Percentiles rank a stretch among this genome's conserved stretches.
Evolutionary conservation across 92 coral and sea anemone species (phyloP).

Genomic region (Porites rus): DNA sequence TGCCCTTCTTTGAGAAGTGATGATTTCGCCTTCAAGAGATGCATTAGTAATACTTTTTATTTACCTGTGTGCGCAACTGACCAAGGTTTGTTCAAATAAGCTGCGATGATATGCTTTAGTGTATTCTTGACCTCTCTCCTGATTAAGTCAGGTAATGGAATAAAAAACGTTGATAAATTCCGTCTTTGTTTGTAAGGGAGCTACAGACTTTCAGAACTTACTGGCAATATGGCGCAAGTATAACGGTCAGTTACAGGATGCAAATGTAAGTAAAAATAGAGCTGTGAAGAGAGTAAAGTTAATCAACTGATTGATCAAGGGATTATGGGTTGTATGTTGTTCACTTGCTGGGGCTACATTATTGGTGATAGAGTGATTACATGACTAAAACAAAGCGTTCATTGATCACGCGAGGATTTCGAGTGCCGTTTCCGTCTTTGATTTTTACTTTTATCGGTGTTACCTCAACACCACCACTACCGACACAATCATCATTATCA

Average conservation of each 20-base stretch:
- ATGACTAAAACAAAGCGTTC: no score
- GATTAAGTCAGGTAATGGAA: no score
- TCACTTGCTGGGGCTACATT: no score
- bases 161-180: background rate
- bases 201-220: constrained; percentile 65
- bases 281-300: background rate
- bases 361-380: no score
- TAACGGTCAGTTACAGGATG: constrained; percentile 59
- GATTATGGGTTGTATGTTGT: no score
- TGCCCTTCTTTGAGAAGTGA: constrained; percentile 12
- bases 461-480: no score
- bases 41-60: background rate
- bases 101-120: background rate
- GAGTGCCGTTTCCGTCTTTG: no score
- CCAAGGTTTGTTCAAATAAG: constrained; percentile 16
- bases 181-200: constrained; percentile 22
- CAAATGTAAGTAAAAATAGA: constrained; percentile 58
- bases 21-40: constrained; percentile 21
- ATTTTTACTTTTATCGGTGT: no score
- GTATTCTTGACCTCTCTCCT: no score
- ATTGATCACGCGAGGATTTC: no score
- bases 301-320: no score
- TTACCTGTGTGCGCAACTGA: background rate
- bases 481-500: no score
- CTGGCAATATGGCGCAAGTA: constrained; percentile 82